Evolutionary conservation across 2,888 invertebrate species (phyloP), one percentile per base, ranked within the genome.

Genomic region (Amphipoea oculea): DNA sequence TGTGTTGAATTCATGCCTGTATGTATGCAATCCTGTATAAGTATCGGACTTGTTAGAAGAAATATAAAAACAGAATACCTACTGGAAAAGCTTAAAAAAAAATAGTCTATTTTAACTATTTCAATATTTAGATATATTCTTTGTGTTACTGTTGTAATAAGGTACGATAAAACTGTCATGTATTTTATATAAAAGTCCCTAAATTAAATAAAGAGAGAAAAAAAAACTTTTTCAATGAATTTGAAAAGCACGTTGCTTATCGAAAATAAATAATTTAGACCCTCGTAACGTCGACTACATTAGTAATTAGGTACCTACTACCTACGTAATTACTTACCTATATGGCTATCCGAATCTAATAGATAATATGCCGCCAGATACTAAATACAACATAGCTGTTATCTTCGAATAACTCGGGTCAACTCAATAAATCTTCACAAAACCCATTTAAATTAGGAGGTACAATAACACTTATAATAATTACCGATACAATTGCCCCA

Each of bases 391-490:
- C 36, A 23, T 23, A 12, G 20, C 20, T n/a, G 2, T 73, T 81
- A 74, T 81, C 70, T 85, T 60, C 40, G 12, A 74, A 81, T 75
- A 70, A 54, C 73, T 73, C n/a, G 2, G 45, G 0, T 62, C 29
- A 73, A 29, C 3, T 40, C 40, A 23, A 85, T 73, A 85, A 66
- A 54, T 81, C 67, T 67, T 71, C 57, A 0, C 66, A 12, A 81
- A 81, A 62, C 54, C 76, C 36, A 85, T 76, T 73, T 62, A 69
- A 85, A 83, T 82, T 72, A 73, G 72, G 51, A 71, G 57, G 48
- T 78, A n/a, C 42, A 69, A 66, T 76, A 81, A 74, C 69, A 85
- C 72, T 70, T 65, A 82, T 76, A 77, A 87, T 81, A 69, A 85
- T 79, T 75, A 75, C 70, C 67, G 69, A 54, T 65, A 80, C 76